These are phyloP conservation scores for Paratilapia polleni DNA, from an alignment of 2,113 vertebrate species.

Conservation along the genomic window DNA sequence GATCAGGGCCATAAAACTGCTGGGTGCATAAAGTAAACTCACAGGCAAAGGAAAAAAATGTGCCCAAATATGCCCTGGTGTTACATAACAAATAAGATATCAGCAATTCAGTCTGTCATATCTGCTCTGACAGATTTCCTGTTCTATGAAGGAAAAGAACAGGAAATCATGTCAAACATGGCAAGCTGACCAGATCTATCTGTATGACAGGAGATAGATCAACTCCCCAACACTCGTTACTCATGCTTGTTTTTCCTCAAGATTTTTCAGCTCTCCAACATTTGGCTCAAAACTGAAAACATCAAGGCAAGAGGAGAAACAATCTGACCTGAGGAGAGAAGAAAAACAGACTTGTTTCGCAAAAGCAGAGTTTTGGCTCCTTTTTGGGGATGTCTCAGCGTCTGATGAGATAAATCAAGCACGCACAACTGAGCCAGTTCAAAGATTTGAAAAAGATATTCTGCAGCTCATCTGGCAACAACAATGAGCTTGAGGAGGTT, in stretches of 20 bases:
- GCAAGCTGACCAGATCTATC: background rate
- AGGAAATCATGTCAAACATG: background rate
- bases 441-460: conserved; percentile 35
- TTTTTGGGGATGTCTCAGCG: conserved; percentile 30
- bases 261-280: background rate
- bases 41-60: background rate
- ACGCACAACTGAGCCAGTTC: conserved; percentile 10
- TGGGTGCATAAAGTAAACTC: background rate
- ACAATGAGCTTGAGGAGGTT: background rate
- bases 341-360: conserved; percentile 67
- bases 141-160: background rate
- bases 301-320: conserved; percentile 15
- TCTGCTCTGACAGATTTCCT: background rate
- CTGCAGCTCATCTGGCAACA: conserved; percentile 13
- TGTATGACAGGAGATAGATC: background rate
- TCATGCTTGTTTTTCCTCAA: background rate
- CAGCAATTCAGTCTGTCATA: background rate
- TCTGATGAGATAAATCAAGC: conserved; percentile 52
- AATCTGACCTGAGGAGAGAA: conserved; percentile 25
- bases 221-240: background rate
- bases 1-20: background rate
- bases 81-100: background rate
- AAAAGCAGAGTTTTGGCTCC: conserved; percentile 31
- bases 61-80: background rate
- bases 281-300: conserved; percentile 26